Conservation (phyloP, 1,140 invertebrate genomes). For the Andrena cerasifolii region DNA sequence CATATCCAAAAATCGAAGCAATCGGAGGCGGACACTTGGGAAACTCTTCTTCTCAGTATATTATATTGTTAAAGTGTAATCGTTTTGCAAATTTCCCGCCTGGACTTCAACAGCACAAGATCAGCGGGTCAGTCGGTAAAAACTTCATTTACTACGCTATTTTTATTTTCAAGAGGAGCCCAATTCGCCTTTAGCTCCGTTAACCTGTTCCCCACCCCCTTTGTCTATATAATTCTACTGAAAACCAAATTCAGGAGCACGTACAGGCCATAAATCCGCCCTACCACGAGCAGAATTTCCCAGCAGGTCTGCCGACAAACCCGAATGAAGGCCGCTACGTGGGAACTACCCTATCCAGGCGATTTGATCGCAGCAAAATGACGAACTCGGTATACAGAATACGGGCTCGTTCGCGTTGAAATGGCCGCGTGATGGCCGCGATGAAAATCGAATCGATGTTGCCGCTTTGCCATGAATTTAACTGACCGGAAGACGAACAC, state of each 20-base stretch:
- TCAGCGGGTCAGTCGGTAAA: too few relatives aligned
- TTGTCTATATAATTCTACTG: neutral
- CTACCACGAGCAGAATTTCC: slow-evolving; percentile 10
- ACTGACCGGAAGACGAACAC: slow-evolving; percentile 20
- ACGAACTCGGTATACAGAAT: slow-evolving; percentile 38
- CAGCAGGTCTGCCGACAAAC: slow-evolving; percentile 20
- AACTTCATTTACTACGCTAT: too few relatives aligned
- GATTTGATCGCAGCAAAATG: slow-evolving; percentile 21
- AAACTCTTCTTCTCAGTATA: too few relatives aligned
- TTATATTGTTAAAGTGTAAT: neutral
- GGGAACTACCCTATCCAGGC: neutral
- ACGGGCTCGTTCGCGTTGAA: slow-evolving; percentile 3
- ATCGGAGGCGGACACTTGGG: too few relatives aligned
- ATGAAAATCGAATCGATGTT: slow-evolving; percentile 37
- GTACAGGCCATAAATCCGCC: slow-evolving; percentile 21
- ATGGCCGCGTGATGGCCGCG: slow-evolving; percentile 3
- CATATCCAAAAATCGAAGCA: too few relatives aligned
- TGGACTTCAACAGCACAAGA: too few relatives aligned
- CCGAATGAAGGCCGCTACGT: slow-evolving; percentile 22
- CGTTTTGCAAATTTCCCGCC: too few relatives aligned
- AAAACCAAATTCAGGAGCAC: slow-evolving; percentile 10
- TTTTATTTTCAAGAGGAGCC: neutral
- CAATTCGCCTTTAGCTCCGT: neutral
- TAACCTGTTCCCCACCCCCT: neutral
- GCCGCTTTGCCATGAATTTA: slow-evolving; percentile 15